Evolutionary conservation across 2,113 vertebrate genomes (phyloP).

Genomic region (Corythaeola cristata): DNA sequence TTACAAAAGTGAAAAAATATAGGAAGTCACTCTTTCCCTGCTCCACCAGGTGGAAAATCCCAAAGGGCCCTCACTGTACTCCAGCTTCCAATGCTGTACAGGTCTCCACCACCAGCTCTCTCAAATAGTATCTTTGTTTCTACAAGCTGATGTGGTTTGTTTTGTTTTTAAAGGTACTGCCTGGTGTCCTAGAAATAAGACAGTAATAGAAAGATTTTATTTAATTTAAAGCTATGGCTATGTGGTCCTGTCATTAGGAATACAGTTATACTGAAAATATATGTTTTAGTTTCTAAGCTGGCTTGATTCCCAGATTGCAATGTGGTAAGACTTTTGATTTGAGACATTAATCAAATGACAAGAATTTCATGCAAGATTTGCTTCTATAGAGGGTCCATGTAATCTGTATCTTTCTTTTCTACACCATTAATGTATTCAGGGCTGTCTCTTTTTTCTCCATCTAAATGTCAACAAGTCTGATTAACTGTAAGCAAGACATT

Average conservation of each 20-base stretch:
- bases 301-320: constrained; percentile 57
- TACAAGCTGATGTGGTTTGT: neutral
- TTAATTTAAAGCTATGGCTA: constrained; percentile 42
- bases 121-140: neutral
- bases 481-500: constrained; percentile 62
- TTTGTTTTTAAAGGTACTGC: neutral
- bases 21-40: neutral
- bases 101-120: neutral
- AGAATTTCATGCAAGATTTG: constrained; percentile 22
- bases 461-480: constrained; percentile 66
- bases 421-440: constrained; percentile 38
- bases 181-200: neutral
- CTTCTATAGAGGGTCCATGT: constrained; percentile 10
- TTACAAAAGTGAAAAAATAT: neutral
- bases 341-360: constrained; percentile 60
- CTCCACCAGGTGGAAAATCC: neutral
- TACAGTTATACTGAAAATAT: constrained; percentile 44
- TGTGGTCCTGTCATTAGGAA: constrained; percentile 46
- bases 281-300: constrained; percentile 54
- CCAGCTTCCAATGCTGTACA: neutral
- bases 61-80: neutral
- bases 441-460: neutral
- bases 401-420: constrained; percentile 66
- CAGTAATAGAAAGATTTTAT: constrained; percentile 12
- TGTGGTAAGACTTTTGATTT: constrained; percentile 62